A percentile compares a stretch with the other conserved stretches of the same genome.
phyloP scores from a whole-genome alignment of 2,888 invertebrate genomes.

The Dione vanillae region DNA sequence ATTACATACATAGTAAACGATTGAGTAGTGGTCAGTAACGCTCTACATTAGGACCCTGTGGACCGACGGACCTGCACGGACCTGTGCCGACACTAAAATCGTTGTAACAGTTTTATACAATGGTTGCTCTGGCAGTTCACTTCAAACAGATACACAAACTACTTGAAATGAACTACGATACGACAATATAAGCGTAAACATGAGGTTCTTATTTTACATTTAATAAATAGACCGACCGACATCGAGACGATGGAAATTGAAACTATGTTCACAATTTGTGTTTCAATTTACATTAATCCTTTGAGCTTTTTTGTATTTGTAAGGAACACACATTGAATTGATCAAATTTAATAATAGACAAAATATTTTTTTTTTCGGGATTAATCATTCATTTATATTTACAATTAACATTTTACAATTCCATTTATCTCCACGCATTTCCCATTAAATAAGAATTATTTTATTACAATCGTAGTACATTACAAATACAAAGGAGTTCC shows the following conservation, averaged over 20 bases:
- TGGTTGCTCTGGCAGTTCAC: conserved; percentile 49
- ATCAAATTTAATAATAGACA: neutral
- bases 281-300: conserved; percentile 17
- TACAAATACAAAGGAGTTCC: conserved; percentile 22
- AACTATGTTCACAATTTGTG: neutral
- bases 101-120: conserved; percentile 61
- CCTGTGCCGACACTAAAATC: conserved; percentile 57
- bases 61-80: conserved; percentile 68
- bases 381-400: neutral
- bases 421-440: neutral
- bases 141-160: conserved; percentile 29
- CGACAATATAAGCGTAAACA: conserved; percentile 60
- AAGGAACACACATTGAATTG: conserved; percentile 7
- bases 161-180: conserved; percentile 52
- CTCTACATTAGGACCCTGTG: conserved; percentile 78
- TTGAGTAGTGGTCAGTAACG: conserved; percentile 47
- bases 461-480: neutral
- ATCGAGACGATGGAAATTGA: conserved; percentile 9
- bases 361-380: neutral
- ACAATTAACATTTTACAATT: neutral
- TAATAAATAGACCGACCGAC: conserved; percentile 43
- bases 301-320: conserved; percentile 20
- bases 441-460: neutral
- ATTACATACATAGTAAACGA: conserved; percentile 3
- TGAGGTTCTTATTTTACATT: conserved; percentile 53